Percentiles rank a stretch among this genome's conserved stretches.
Evolutionary conservation across 2,888 invertebrate genomes (phyloP).

Genomic region (Cetonia aurata): DNA sequence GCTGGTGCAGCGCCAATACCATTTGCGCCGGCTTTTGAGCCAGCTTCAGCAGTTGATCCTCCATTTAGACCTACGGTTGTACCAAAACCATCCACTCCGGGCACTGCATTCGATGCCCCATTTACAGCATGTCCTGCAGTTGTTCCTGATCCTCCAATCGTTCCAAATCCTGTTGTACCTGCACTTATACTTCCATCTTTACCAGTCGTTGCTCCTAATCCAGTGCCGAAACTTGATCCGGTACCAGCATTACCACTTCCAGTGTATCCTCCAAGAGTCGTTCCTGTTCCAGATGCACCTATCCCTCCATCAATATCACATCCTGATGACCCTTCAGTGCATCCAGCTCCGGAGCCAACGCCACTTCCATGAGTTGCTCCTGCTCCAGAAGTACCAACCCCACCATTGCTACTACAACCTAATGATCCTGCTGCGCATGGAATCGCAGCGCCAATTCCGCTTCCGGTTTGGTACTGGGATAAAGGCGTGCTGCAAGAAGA

Average conservation of each 20-base stretch:
- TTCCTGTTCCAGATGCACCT: too few species aligned
- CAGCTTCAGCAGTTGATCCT: not conserved
- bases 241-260: constrained; percentile 7
- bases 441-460: not conserved
- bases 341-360: not conserved
- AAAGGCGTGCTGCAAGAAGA: not conserved
- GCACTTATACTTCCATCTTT: not conserved
- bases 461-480: not conserved
- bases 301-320: not conserved
- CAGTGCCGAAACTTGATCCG: not conserved
- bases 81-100: not conserved
- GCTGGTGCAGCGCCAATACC: not conserved
- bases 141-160: not conserved
- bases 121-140: not conserved
- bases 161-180: constrained; percentile 13
- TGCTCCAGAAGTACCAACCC: not conserved
- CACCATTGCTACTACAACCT: not conserved
- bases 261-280: too few species aligned
- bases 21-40: constrained; percentile 6
- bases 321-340: not conserved
- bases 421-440: not conserved
- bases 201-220: not conserved
- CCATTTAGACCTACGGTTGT: constrained; percentile 10
- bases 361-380: not conserved
- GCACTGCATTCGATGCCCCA: not conserved